Base-by-base conservation (phyloP, 2,113 vertebrate species). In the Noctilio leporinus region DNA sequence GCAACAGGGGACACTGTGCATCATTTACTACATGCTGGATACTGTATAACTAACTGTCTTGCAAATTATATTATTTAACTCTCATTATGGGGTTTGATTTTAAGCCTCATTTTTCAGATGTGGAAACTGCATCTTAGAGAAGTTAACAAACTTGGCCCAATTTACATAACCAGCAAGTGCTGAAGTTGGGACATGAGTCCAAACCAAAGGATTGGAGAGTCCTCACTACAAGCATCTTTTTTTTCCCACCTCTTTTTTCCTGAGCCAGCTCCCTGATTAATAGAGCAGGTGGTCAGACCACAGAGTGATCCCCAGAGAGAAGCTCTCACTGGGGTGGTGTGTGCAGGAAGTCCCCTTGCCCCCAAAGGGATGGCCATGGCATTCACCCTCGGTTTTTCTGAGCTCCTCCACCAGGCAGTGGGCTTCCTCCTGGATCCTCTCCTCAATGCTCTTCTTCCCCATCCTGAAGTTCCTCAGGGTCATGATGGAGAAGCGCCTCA, bases 401-500 rank as follows among this genome's bases (percentile, higher is more conserved):
- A 95, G 7, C 40, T 93, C 90, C 59, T 96, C 40, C 95, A 95
- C 70, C 12, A 94, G 95, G 59, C 16, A 81, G 10, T 4, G 72
- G n/a, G 94, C 94, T 86, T 97, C 95, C 51, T 95, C 70, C 53
- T 91, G 86, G n/a, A 93, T 49, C 59, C 83, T 88, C 40, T 96
- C 93, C 72, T 96, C 90, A 0, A 89, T 5, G 82, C 77, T 94
- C 33, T 86, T 95, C 83, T 96, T 97, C 17, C 94, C 87, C 93
- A 96, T 89, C 5, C 93, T 90, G 16, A 95, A 91, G 53, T 95
- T 77, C 77, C 57, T 91, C 73, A 96, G 65, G 22, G 84, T 67
- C 77, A 51, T 72, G 30, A 96, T 86, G 65, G 93, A 91, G 67
- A 97, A 96, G 38, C n/a, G 30, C 0, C 49, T 9, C 55, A 93